Evolutionary conservation across 2,113 vertebrate genomes (phyloP), one percentile per base, ranked within the genome.

Genomic region (Delphinus delphis): DNA sequence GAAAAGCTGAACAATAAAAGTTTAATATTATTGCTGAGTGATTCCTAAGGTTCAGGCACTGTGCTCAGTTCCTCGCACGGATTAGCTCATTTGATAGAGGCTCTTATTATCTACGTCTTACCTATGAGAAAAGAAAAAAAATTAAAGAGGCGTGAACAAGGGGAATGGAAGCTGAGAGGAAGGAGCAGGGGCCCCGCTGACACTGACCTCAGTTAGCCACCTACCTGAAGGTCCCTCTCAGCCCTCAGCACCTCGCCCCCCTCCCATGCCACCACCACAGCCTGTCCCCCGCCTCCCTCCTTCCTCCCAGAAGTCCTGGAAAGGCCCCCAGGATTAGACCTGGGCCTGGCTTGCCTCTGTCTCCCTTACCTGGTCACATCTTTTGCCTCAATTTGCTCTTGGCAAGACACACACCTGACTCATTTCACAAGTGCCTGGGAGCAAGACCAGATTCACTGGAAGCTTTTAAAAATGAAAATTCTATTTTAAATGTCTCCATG

Each of bases 391-490:
- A 65, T 82, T 25, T 94, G 50, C 67, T 90, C 73, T 93, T 90
- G 73, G 70, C 1, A 1, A 95, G 50, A 84, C 63, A 55, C 38
- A 62, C 12, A 70, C 50, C 33, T 88, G 70, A 80, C 33, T 74
- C 58, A 18, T 88, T 71, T 95, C 67, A n/a, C 25, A 82, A 63
- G 44, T 55, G 33, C 36, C 85, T 50, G 8, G 50, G 41, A 70
- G 31, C 36, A 79, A 95, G 65, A 68, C 26, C n/a, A 91, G 70
- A 93, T 90, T 92, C 68, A 95, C 5, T 63, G 23, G 81, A 80
- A 93, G 53, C 38, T 82, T 96, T 95, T 79, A 9, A n/a, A 96
- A 95, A 70, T 47, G n/a, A 79, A 86, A 88, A 85, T 36, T 58
- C 71, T 77, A 25, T 82, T 96, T 90, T 71, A 80, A 91, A 92